Evolutionary conservation across 1,140 invertebrate genomes (phyloP).

Genomic region (Prorops nasuta): DNA sequence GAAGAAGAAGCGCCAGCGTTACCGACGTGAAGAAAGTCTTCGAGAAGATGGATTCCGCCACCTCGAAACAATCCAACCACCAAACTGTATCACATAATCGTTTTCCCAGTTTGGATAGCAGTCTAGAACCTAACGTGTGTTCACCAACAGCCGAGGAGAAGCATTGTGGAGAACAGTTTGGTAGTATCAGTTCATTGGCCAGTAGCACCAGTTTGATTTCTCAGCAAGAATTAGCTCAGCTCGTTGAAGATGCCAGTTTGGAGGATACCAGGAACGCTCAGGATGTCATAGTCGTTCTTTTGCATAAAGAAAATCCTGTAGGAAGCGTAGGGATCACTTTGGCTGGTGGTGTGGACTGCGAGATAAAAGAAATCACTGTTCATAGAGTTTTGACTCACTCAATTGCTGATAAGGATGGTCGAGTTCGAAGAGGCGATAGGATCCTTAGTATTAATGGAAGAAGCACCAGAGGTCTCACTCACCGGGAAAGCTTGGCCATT

Average conservation of each 20-base stretch:
- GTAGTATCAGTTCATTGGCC: constrained; percentile 63
- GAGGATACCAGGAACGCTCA: constrained; percentile 57
- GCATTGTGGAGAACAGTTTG: constrained; percentile 58
- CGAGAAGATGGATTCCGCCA: constrained; percentile 54
- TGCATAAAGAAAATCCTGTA: constrained; percentile 64
- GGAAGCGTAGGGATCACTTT: constrained; percentile 83
- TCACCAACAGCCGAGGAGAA: constrained; percentile 30
- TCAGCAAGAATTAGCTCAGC: constrained; percentile 64
- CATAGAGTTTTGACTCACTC: constrained; percentile 83
- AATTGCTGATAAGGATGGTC: constrained; percentile 80
- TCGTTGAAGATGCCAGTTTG: constrained; percentile 65
- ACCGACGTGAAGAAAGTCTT: constrained; percentile 65
- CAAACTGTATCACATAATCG: constrained; percentile 26
- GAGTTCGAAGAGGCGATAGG: constrained; percentile 82
- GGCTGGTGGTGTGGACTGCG: constrained; percentile 84
- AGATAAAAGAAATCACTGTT: constrained; percentile 88
- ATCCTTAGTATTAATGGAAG: constrained; percentile 88
- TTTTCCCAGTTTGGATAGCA: constrained; percentile 46
- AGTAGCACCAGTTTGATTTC: constrained; percentile 66
- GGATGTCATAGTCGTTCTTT: constrained; percentile 62
- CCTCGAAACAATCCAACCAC: constrained; percentile 1
- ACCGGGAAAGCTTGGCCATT: constrained; percentile 79
- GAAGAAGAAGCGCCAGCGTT: constrained; percentile 52
- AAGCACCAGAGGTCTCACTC: constrained; percentile 76
- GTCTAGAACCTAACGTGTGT: constrained; percentile 32